Percentiles rank a stretch among this genome's conserved stretches.
Evolutionary conservation across 35 echinoderm and acorn worm genomes (phyloP).

Genomic region (Hemicentrotus pulcherrimus): DNA sequence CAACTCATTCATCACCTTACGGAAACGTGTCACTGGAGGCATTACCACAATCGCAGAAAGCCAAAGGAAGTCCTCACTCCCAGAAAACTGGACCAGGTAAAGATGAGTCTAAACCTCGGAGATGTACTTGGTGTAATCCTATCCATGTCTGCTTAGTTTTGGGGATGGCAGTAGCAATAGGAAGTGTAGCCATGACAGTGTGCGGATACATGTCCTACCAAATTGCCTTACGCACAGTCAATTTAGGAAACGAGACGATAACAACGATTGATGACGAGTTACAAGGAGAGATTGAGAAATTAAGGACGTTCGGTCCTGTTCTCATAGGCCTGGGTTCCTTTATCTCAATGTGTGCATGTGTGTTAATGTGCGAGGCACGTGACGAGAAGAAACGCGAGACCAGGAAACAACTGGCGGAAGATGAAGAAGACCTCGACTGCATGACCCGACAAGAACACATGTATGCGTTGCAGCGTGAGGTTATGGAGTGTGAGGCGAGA

Average conservation of each 20-base stretch:
- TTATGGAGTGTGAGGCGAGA: conserved; percentile 10
- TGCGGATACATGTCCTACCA: conserved; percentile 78
- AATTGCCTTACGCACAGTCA: conserved; percentile 53
- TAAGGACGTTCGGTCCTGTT: conserved; percentile 79
- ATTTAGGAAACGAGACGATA: conserved; percentile 62
- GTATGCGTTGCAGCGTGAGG: conserved; percentile 45
- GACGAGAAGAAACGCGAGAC: conserved; percentile 47
- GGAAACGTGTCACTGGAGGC: not conserved
- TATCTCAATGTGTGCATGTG: conserved; percentile 84
- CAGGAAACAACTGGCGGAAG: conserved; percentile 44
- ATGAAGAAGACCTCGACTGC: conserved; percentile 21
- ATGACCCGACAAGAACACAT: conserved; percentile 40
- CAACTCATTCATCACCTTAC: conserved; percentile 9
- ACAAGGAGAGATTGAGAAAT: conserved; percentile 53
- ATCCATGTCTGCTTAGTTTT: conserved; percentile 66
- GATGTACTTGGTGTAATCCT: conserved; percentile 47
- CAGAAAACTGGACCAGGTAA: not conserved
- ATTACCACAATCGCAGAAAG: not conserved
- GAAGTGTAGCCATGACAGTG: conserved; percentile 87
- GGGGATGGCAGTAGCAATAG: conserved; percentile 59
- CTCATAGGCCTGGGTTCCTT: conserved; percentile 75
- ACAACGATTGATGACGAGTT: conserved; percentile 58
- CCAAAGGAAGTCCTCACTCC: not conserved
- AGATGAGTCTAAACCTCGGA: not conserved
- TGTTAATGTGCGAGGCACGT: conserved; percentile 78